Evolutionary conservation across 2,113 vertebrate species (phyloP).

Genomic region (Seriola aureovittata): DNA sequence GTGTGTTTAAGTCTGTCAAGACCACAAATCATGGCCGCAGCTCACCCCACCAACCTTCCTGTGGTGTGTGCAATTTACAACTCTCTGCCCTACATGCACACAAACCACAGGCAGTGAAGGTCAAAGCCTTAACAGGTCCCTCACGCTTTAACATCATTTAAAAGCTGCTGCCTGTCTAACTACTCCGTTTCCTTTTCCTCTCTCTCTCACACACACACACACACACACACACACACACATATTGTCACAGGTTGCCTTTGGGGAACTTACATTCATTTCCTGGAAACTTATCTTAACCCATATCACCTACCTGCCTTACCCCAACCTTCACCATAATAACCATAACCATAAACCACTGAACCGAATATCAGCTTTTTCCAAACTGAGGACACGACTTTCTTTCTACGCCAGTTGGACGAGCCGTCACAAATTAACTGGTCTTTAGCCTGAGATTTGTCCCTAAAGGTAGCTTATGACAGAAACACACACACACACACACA

Average conservation of each 20-base stretch:
- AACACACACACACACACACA: conserved; percentile 22
- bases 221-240: background rate
- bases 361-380: too few species aligned
- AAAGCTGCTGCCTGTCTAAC: conserved; percentile 40
- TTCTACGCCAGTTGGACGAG: too few species aligned
- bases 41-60: conserved; percentile 43
- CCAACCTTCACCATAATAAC: too few species aligned
- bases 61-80: conserved; percentile 57
- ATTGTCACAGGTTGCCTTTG: too few species aligned
- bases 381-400: too few species aligned
- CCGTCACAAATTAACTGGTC: too few species aligned
- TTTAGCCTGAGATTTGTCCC: too few species aligned
- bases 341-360: too few species aligned
- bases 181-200: conserved; percentile 32
- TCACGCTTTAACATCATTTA: conserved; percentile 46
- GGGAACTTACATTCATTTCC: too few species aligned
- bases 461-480: too few species aligned
- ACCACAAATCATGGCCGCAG: conserved; percentile 48
- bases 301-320: too few species aligned
- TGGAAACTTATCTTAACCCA: too few species aligned
- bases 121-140: conserved; percentile 44
- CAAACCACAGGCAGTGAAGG: conserved; percentile 54
- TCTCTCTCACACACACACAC: background rate
- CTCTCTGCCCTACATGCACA: conserved; percentile 17
- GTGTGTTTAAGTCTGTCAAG: conserved; percentile 51